These are phyloP conservation scores for Chionoecetes opilio DNA, from an alignment of 1,140 invertebrate species.

Conservation along the genomic window DNA sequence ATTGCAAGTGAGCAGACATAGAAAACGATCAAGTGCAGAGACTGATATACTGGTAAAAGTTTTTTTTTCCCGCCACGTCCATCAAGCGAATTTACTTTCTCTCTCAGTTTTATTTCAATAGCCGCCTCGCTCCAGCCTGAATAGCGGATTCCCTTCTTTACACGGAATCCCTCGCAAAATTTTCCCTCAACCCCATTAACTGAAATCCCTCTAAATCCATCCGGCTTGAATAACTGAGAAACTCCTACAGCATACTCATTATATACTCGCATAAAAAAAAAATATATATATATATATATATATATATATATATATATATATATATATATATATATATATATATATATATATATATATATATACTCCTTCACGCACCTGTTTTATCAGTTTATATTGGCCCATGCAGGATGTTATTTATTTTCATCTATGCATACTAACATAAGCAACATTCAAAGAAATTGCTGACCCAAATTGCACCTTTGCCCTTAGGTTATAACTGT, in stretches of 20 bases:
- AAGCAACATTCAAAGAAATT: too few species aligned
- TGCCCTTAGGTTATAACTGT: too few species aligned
- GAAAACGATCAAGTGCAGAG: not conserved
- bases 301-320: constrained; percentile 59
- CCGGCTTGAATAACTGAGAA: not conserved
- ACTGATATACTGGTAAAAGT: not conserved
- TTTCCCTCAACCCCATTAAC: not conserved
- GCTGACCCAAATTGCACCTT: too few species aligned
- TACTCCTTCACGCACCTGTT: too few species aligned
- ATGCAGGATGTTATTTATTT: too few species aligned
- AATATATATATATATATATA: constrained; percentile 54
- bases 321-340: constrained; percentile 65
- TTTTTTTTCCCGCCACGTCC: not conserved
- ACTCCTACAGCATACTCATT: constrained; percentile 36
- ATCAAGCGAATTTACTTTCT: constrained; percentile 30
- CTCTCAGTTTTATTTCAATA: not conserved
- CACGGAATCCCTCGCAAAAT: not conserved
- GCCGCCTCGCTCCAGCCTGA: not conserved
- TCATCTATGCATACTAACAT: too few species aligned
- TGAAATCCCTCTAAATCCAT: not conserved
- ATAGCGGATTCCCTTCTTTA: constrained; percentile 18
- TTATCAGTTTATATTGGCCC: too few species aligned
- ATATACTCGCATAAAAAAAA: too few species aligned
- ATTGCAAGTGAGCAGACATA: not conserved
- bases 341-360: constrained; percentile 50